A percentile compares a stretch with the other conserved stretches of the same genome.
These are phyloP conservation scores for Fragum fragum DNA, from an alignment of 2,888 invertebrate species.

Conservation along the genomic window DNA sequence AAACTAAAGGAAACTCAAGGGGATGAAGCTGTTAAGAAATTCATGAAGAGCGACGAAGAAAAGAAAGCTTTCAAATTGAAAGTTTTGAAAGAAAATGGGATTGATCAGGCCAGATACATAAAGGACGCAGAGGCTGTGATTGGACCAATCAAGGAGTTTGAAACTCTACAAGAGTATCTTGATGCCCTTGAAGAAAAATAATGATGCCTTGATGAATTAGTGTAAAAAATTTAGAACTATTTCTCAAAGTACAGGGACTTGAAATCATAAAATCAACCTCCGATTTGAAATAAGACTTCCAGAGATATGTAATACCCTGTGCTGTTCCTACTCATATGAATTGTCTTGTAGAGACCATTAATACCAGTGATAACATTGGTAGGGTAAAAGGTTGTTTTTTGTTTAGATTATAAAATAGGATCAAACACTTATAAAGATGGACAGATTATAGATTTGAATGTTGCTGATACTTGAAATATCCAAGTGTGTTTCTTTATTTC, in stretches of 20 bases:
- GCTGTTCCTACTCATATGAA: too few relatives aligned
- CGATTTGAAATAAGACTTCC: too few relatives aligned
- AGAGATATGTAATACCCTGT: too few relatives aligned
- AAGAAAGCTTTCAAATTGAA: slow-evolving; percentile 3
- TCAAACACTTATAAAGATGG: too few relatives aligned
- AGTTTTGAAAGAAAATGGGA: neutral
- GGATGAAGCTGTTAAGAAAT: slow-evolving; percentile 11
- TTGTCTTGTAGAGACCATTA: too few relatives aligned
- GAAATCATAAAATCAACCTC: too few relatives aligned
- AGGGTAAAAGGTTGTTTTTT: too few relatives aligned
- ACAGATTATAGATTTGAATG: too few relatives aligned
- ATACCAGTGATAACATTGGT: too few relatives aligned
- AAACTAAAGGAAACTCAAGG: neutral
- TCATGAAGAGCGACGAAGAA: slow-evolving; percentile 1
- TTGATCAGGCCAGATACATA: neutral
- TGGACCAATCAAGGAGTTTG: neutral
- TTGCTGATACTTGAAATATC: neutral
- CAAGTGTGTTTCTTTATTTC: neutral
- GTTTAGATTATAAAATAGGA: too few relatives aligned
- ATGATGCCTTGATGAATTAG: neutral
- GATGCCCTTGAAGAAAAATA: slow-evolving; percentile 16
- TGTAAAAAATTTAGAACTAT: too few relatives aligned
- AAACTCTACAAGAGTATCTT: slow-evolving; percentile 13
- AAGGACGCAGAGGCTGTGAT: neutral
- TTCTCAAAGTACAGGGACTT: too few relatives aligned